Conservation (phyloP, 1,140 invertebrate genomes). For the Doryteuthis pealeii region DNA sequence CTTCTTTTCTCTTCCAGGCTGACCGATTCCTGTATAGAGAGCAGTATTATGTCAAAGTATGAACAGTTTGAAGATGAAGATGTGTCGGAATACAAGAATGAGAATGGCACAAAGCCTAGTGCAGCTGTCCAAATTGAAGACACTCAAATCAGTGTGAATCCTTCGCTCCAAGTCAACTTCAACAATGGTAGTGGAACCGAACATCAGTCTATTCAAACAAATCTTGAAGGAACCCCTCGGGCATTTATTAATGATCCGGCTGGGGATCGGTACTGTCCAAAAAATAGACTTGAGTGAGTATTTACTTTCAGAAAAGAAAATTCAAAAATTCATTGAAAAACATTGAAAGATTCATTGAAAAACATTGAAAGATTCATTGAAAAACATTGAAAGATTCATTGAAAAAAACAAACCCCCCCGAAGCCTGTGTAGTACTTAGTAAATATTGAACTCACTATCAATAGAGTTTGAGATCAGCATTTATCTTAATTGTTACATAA, state of each 20-base stretch:
- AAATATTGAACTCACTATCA: too few relatives aligned
- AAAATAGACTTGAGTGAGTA: slow-evolving; percentile 1
- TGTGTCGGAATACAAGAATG: not conserved
- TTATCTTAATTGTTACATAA: too few relatives aligned
- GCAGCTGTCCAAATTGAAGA: not conserved
- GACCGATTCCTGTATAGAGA: not conserved
- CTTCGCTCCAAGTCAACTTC: not conserved
- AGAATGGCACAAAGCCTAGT: not conserved
- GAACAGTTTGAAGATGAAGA: not conserved
- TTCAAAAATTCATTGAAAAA: too few relatives aligned
- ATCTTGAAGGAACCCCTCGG: too few relatives aligned
- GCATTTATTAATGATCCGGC: not conserved
- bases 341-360: too few relatives aligned
- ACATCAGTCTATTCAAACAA: not conserved
- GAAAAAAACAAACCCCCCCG: too few relatives aligned
- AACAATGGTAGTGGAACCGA: not conserved
- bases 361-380: too few relatives aligned
- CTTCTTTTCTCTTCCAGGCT: not conserved
- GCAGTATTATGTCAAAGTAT: not conserved
- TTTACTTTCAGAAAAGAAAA: not conserved
- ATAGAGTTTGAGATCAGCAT: too few relatives aligned
- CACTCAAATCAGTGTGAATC: not conserved
- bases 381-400: too few relatives aligned
- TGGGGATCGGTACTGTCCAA: not conserved
- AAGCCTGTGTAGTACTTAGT: too few relatives aligned